phyloP scores from a whole-genome alignment of 2,113 vertebrate genomes.

The Semnornis frantzii region DNA sequence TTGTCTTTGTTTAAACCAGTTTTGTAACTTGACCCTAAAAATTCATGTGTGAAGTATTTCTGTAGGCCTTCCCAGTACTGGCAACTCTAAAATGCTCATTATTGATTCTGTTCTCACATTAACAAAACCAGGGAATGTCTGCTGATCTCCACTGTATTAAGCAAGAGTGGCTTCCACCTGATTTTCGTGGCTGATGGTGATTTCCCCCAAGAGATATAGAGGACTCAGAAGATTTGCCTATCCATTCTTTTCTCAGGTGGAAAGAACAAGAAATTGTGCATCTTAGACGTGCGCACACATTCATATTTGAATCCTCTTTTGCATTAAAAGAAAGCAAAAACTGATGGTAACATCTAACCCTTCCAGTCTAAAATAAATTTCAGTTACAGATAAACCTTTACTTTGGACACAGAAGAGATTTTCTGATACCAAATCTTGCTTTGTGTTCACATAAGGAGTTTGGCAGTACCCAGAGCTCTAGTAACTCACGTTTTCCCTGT shows the following conservation, averaged over 20 bases:
- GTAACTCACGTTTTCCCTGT: background rate
- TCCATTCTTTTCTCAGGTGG: background rate
- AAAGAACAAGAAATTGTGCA: background rate
- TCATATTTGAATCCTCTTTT: background rate
- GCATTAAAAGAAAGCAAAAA: background rate
- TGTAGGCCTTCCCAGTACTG: background rate
- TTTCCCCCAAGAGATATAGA: background rate
- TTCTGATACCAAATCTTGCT: background rate
- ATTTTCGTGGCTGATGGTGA: background rate
- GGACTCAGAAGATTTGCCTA: background rate
- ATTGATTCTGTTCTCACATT: background rate
- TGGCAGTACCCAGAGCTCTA: background rate
- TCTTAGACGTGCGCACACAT: background rate
- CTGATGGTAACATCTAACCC: background rate
- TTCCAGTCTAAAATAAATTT: background rate
- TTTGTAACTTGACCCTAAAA: background rate
- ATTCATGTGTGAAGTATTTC: conserved; percentile 1
- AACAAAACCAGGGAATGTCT: background rate
- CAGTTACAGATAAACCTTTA: background rate
- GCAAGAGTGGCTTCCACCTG: background rate
- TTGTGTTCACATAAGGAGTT: background rate
- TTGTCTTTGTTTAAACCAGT: conserved; percentile 42
- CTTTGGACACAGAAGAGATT: background rate
- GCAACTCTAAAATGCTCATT: background rate
- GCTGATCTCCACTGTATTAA: background rate